These are phyloP conservation scores for Trinorchestia longiramus DNA, from an alignment of 1,140 invertebrate genomes.

Conservation along the genomic window DNA sequence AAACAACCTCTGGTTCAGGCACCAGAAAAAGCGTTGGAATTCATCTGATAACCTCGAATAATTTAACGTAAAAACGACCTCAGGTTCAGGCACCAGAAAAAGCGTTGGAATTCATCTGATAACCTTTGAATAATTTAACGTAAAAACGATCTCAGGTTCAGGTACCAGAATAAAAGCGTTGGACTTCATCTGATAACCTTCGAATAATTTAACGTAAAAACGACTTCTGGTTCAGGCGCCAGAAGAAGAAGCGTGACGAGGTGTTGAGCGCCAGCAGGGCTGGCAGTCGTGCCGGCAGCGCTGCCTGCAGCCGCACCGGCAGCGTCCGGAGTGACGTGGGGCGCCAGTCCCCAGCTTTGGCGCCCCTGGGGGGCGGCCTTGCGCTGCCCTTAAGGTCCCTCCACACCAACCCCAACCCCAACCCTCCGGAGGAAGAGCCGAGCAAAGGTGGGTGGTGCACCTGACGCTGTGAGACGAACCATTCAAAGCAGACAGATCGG, in stretches of 20 bases:
- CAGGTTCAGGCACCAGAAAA: background rate
- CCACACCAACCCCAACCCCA: constrained; percentile 50
- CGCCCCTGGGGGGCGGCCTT: constrained; percentile 68
- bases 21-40: background rate
- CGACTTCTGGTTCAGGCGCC: background rate
- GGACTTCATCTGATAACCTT: background rate
- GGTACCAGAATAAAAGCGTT: background rate
- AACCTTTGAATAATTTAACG: background rate
- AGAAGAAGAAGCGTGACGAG: constrained; percentile 46
- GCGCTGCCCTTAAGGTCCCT: constrained; percentile 68
- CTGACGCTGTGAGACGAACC: too few species aligned
- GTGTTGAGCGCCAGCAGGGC: background rate
- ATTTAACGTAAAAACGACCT: background rate
- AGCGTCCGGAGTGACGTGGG: constrained; percentile 34
- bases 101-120: background rate
- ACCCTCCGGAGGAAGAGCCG: background rate
- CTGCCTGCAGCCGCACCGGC: background rate
- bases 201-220: background rate
- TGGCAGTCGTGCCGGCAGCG: constrained; percentile 25
- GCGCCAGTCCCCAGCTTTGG: constrained; percentile 24
- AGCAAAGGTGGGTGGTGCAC: constrained; percentile 17
- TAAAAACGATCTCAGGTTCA: background rate
- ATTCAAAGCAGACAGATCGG: too few species aligned
- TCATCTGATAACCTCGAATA: background rate
- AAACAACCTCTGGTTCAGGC: background rate